These are phyloP conservation scores for Sakesphorus luctuosus DNA, from an alignment of 2,113 vertebrate genomes.

Conservation along the genomic window DNA sequence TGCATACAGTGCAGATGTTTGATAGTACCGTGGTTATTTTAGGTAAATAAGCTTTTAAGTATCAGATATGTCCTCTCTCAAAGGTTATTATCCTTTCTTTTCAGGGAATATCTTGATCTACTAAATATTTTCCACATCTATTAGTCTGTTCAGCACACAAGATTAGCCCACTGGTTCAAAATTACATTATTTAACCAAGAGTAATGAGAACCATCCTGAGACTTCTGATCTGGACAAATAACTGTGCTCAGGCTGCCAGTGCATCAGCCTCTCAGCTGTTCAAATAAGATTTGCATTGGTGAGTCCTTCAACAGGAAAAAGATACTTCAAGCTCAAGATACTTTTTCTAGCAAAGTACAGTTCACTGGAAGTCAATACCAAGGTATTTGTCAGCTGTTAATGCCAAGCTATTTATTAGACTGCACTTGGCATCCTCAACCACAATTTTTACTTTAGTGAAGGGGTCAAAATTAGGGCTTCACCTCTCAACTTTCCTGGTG, in stretches of 20 bases:
- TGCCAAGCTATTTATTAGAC: background rate
- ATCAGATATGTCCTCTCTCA: background rate
- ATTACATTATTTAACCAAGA: background rate
- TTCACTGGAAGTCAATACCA: background rate
- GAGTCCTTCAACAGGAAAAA: background rate
- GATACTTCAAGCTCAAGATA: background rate
- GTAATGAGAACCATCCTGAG: background rate
- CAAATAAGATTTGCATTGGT: background rate
- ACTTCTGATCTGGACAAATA: background rate
- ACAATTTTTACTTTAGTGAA: background rate
- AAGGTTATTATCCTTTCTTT: conserved; percentile 24
- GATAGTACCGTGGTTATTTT: conserved; percentile 43
- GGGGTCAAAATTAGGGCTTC: background rate
- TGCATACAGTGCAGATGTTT: conserved; percentile 36
- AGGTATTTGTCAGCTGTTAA: background rate
- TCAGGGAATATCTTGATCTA: conserved; percentile 9
- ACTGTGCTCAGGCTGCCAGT: background rate
- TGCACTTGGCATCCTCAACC: background rate
- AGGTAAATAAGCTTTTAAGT: conserved; percentile 58
- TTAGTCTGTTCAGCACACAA: background rate
- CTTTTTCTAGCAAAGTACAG: background rate
- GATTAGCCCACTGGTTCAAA: conserved; percentile 13
- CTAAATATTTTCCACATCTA: background rate
- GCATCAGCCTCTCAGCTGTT: conserved; percentile 9
- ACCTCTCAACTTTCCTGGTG: background rate